Conservation (phyloP, 2,888 invertebrate genomes). For the Agapostemon virescens region DNA sequence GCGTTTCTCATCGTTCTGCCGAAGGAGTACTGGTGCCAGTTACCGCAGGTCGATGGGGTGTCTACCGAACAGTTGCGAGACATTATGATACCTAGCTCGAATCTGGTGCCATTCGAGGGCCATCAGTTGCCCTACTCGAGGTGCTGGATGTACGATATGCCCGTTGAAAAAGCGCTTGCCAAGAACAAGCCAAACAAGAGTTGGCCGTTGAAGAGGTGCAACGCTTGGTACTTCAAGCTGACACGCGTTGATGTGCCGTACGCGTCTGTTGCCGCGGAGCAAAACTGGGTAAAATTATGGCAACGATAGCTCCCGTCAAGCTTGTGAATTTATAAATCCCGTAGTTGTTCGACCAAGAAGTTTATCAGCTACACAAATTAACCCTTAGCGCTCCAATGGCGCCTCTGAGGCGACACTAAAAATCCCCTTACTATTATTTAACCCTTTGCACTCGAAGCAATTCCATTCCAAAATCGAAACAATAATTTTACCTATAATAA, state of each 20-base stretch:
- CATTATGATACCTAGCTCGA: constrained; percentile 61
- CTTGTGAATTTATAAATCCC: no score
- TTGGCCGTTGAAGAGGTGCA: constrained; percentile 50
- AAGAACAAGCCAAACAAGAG: constrained; percentile 13
- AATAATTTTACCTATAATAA: no score
- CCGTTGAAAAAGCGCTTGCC: constrained; percentile 54
- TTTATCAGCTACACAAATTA: no score
- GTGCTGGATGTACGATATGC: constrained; percentile 68
- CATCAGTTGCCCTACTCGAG: constrained; percentile 65
- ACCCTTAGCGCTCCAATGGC: no score
- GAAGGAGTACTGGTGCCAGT: constrained; percentile 74
- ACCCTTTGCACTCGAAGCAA: no score
- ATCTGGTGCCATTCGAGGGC: constrained; percentile 56
- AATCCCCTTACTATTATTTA: no score
- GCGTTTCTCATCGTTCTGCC: constrained; percentile 75
- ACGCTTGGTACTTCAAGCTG: constrained; percentile 43
- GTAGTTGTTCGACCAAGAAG: no score
- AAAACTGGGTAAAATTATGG: constrained; percentile 38
- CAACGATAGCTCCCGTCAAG: neutral
- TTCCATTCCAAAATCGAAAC: no score
- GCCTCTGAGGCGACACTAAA: no score
- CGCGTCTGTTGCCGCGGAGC: constrained; percentile 42
- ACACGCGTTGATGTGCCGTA: constrained; percentile 26
- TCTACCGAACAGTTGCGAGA: constrained; percentile 59
- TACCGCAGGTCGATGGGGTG: constrained; percentile 57